Evolutionary conservation across 2,888 invertebrate species (phyloP).

Genomic region (Orgyia antiqua): DNA sequence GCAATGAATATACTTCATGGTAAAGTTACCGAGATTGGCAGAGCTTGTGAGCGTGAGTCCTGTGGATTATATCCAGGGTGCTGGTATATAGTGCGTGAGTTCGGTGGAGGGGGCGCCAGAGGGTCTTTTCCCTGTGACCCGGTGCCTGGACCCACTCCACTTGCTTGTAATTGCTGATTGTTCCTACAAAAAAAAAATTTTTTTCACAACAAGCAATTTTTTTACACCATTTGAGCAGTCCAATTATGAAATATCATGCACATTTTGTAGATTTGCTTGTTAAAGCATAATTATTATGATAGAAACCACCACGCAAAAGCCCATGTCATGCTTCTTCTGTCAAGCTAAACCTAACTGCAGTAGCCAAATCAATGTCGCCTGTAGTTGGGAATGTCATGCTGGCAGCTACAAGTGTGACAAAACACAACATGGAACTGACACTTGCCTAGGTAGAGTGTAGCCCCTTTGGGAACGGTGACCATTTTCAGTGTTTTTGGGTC

Average conservation of each 20-base stretch:
- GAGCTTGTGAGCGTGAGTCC: slow-evolving; percentile 55
- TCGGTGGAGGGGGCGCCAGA: slow-evolving; percentile 57
- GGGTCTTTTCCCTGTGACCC: slow-evolving; percentile 70
- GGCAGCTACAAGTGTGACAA: slow-evolving; percentile 87
- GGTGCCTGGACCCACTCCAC: slow-evolving; percentile 51
- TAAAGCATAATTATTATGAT: slow-evolving; percentile 5
- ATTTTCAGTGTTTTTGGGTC: slow-evolving; percentile 63
- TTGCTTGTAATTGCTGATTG: slow-evolving; percentile 56
- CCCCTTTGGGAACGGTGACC: slow-evolving; percentile 64
- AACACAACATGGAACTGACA: slow-evolving; percentile 62
- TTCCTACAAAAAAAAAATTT: slow-evolving; percentile 48
- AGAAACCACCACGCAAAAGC: slow-evolving; percentile 42
- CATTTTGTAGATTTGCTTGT: slow-evolving; percentile 11
- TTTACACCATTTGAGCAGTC: neutral
- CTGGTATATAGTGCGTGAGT: slow-evolving; percentile 61
- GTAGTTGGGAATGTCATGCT: slow-evolving; percentile 35
- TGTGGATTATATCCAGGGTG: slow-evolving; percentile 70
- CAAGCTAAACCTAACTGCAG: slow-evolving; percentile 15
- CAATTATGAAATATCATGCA: slow-evolving; percentile 18
- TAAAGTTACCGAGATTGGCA: slow-evolving; percentile 66
- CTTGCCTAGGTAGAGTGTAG: slow-evolving; percentile 66
- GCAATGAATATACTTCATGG: too few species aligned
- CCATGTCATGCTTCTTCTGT: slow-evolving; percentile 35
- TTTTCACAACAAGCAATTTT: too few species aligned
- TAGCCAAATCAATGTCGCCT: slow-evolving; percentile 15